Percentiles rank a stretch among this genome's conserved stretches.
phyloP scores from a whole-genome alignment of 2,113 vertebrate species.

The Pseudopipra pipra region DNA sequence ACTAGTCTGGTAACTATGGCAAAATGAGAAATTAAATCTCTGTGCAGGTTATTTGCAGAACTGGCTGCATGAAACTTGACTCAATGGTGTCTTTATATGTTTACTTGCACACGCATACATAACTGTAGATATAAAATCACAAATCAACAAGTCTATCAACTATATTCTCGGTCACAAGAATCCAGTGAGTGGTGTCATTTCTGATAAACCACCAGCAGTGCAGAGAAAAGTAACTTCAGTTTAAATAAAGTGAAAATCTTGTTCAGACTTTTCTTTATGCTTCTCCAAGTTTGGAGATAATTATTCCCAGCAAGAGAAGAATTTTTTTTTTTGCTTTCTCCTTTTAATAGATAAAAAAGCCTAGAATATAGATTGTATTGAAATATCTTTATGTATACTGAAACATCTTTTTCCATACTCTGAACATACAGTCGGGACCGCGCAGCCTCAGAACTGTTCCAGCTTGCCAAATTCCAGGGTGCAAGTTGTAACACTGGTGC shows the following conservation, averaged over 20 bases:
- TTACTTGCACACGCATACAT: neutral
- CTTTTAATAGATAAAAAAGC: neutral
- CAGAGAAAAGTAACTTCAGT: neutral
- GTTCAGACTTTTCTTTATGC: neutral
- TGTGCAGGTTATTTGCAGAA: neutral
- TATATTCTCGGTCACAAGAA: neutral
- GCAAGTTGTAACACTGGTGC: neutral
- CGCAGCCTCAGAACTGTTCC: neutral
- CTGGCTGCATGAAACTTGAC: neutral
- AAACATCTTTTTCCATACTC: neutral
- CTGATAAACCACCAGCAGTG: neutral
- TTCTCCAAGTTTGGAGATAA: constrained; percentile 11
- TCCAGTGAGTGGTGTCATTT: neutral
- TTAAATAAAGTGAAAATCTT: neutral
- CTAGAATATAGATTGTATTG: neutral
- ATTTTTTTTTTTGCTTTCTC: neutral
- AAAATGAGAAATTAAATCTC: neutral
- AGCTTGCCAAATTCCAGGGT: neutral
- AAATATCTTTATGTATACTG: neutral
- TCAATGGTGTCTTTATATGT: neutral
- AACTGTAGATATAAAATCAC: neutral
- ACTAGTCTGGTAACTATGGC: neutral
- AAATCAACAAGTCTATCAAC: neutral
- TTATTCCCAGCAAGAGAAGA: neutral
- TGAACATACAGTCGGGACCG: neutral